Evolutionary conservation across 2,113 vertebrate species (phyloP).

Genomic region (Silurus asotus): DNA sequence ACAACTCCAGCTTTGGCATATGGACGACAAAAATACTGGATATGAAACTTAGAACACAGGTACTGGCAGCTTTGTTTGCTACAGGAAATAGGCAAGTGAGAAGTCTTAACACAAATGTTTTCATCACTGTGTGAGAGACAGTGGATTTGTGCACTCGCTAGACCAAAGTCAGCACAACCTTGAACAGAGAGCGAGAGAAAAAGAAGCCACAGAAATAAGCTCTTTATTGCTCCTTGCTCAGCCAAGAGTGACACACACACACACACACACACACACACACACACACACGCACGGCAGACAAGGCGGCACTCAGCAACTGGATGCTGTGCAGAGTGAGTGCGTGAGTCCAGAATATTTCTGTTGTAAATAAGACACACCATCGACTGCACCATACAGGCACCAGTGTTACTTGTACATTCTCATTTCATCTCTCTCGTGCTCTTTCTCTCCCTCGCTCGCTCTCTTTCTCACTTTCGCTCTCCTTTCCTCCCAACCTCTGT

Average conservation of each 20-base stretch:
- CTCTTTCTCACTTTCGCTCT: slow-evolving; percentile 15
- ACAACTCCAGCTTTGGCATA: background rate
- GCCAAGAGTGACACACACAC: slow-evolving; percentile 20
- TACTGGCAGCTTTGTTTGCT: slow-evolving; percentile 1
- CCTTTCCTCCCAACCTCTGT: slow-evolving; percentile 38
- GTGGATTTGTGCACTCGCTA: slow-evolving; percentile 13
- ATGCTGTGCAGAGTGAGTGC: slow-evolving; percentile 1
- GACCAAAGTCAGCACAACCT: slow-evolving; percentile 45
- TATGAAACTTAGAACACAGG: slow-evolving; percentile 9
- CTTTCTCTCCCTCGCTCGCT: slow-evolving; percentile 18
- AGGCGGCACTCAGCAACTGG: slow-evolving; percentile 19
- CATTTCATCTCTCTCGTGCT: slow-evolving; percentile 2
- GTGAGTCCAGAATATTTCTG: slow-evolving; percentile 17
- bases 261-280: background rate
- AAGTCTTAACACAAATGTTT: background rate
- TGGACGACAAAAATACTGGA: background rate
- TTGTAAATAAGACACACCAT: slow-evolving; percentile 42
- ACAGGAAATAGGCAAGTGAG: slow-evolving; percentile 4
- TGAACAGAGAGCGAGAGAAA: slow-evolving; percentile 1
- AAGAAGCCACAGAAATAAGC: slow-evolving; percentile 10
- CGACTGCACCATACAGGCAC: slow-evolving; percentile 10
- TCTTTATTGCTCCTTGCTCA: slow-evolving; percentile 27
- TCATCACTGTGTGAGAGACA: slow-evolving; percentile 23
- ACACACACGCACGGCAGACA: background rate
- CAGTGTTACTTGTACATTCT: slow-evolving; percentile 35